Evolutionary conservation across 2,888 invertebrate species (phyloP).

Genomic region (Drosophila paranaensis): DNA sequence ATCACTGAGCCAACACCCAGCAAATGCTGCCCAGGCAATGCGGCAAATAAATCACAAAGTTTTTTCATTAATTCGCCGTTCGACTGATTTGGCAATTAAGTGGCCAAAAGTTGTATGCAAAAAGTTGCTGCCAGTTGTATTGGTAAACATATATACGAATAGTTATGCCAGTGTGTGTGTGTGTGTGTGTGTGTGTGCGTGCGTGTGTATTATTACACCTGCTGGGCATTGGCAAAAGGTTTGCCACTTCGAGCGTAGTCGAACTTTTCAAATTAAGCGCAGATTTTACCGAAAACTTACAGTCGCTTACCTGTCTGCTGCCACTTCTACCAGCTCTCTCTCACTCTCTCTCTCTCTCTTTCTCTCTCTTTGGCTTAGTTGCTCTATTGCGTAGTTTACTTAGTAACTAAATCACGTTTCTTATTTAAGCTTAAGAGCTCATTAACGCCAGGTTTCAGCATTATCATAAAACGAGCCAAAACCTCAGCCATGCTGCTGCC

Average conservation of each 20-base stretch:
- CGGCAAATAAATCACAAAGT: slow-evolving; percentile 66
- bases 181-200: slow-evolving; percentile 4
- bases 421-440: slow-evolving; percentile 83
- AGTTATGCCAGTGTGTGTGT: slow-evolving; percentile 1
- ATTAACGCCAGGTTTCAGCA: slow-evolving; percentile 76
- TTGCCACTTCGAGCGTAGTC: slow-evolving; percentile 48
- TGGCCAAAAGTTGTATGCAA: slow-evolving; percentile 69
- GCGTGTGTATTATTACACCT: slow-evolving; percentile 55
- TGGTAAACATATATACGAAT: slow-evolving; percentile 4
- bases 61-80: slow-evolving; percentile 74
- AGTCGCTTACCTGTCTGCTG: slow-evolving; percentile 22
- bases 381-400: slow-evolving; percentile 74
- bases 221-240: slow-evolving; percentile 44
- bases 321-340: not conserved
- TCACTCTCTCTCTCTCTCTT: not conserved
- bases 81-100: slow-evolving; percentile 70
- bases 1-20: slow-evolving; percentile 6
- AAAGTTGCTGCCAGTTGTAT: slow-evolving; percentile 57
- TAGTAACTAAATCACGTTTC: slow-evolving; percentile 82
- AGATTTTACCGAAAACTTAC: slow-evolving; percentile 66
- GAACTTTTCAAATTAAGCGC: slow-evolving; percentile 79
- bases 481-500: slow-evolving; percentile 34
- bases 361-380: not conserved
- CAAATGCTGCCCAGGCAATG: slow-evolving; percentile 25
- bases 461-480: slow-evolving; percentile 76